Evolutionary conservation across 2,888 invertebrate species (phyloP).

Genomic region (Monochamus alternatus): DNA sequence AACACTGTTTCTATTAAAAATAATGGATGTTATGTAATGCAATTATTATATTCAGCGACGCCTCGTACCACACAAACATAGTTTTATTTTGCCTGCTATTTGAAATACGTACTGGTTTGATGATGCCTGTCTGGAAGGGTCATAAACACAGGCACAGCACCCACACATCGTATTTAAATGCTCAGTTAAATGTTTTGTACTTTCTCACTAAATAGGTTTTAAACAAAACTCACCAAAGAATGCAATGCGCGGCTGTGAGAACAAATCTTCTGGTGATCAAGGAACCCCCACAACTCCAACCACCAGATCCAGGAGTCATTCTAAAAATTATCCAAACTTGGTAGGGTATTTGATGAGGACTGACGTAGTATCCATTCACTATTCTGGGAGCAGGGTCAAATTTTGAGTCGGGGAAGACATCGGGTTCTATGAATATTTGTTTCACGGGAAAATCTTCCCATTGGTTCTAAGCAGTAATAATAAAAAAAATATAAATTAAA

Average conservation of each 20-base stretch:
- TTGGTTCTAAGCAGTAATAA: neutral
- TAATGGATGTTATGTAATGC: no score
- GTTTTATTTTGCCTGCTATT: no score
- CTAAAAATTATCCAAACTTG: slow-evolving; percentile 15
- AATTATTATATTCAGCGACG: no score
- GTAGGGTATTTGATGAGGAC: slow-evolving; percentile 10
- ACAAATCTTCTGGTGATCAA: neutral
- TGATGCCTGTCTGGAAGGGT: no score
- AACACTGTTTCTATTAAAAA: no score
- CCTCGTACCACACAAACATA: no score
- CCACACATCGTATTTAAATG: no score
- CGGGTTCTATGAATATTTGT: neutral
- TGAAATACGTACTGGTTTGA: no score
- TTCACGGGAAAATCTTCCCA: slow-evolving; percentile 9
- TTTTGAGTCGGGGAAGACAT: neutral
- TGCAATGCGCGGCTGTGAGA: slow-evolving; percentile 25
- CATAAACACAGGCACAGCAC: no score
- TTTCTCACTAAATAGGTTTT: no score
- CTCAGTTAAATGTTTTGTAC: no score
- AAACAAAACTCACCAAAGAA: slow-evolving; percentile 8
- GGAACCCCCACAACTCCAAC: slow-evolving; percentile 23
- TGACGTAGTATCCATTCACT: slow-evolving; percentile 2
- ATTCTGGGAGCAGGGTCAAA: neutral
- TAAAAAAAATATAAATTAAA: no score
- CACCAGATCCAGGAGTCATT: neutral